Evolutionary conservation across 2,888 invertebrate species (phyloP), one percentile per base, ranked within the genome.

Genomic region (Folsomia candida): DNA sequence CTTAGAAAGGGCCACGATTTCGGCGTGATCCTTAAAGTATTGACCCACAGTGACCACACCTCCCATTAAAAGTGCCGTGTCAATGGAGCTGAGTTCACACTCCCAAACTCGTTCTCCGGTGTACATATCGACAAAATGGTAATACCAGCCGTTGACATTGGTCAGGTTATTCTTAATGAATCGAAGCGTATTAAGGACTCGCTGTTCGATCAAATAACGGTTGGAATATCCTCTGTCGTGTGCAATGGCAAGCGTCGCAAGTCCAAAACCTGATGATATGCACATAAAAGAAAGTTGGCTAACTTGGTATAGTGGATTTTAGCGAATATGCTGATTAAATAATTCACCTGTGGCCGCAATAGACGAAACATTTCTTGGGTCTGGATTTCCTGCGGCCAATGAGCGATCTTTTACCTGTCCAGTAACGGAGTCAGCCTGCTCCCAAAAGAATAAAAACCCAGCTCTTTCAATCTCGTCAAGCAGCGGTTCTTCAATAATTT

Each of bases 381-480:
- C 78, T 58, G 72, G 37, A 65, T 67, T 51, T 20, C 77, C 78
- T 20, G 70, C 63, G 22, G 73, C 72, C 28, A 74, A 63, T 4
- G 77, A 70, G 11, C 78, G 64, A 66, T 78, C 78, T 57, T 78
- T 78, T 4, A 77, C 70, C 70, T 78, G 78, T 9, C 78, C 78
- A n/a, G 78, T 76, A 6, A 20, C 11, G 3, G 73, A 61, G 29
- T 66, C 64, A 3, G 78, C 70, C 68, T 78, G 77, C 51, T 78
- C 78, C 78, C 78, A 78, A 37, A 78, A 78, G 57, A 77, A 78
- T 57, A 69, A 60, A 29, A 77, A 75, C 0, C 74, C 73, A 11
- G 73, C 67, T 29, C 67, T 61, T 68, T 77, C 71, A 11, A 78
- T 67, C 54, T 78, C 76, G 26, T 78, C 78, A 24, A 78, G 60